A percentile compares a stretch with the other conserved stretches of the same genome.
phyloP scores from a whole-genome alignment of 2,888 invertebrate genomes.

The Calameuta filiformis region DNA sequence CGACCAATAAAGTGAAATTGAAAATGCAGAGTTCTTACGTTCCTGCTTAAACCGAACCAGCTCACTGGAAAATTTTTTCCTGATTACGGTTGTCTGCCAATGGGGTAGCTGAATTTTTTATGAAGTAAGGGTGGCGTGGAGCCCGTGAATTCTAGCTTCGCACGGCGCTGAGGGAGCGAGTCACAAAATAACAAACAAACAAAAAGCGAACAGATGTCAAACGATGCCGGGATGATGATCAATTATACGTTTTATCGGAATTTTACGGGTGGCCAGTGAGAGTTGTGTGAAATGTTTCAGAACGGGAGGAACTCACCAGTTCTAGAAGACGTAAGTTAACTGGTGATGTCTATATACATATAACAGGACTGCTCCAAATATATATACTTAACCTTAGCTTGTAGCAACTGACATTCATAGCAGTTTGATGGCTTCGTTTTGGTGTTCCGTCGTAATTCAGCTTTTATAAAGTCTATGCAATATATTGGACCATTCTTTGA shows the following conservation, averaged over 20 bases:
- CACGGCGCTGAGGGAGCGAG: neutral
- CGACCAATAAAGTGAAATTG: neutral
- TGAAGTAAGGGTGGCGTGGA: neutral
- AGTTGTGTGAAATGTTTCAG: conserved; percentile 36
- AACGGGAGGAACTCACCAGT: conserved; percentile 29
- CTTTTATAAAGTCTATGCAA: neutral
- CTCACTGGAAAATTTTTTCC: neutral
- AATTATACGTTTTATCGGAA: conserved; percentile 16
- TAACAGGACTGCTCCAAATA: neutral
- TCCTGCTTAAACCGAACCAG: neutral
- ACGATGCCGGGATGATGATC: conserved; percentile 37
- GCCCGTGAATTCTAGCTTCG: neutral
- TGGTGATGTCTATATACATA: neutral
- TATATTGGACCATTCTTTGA: neutral
- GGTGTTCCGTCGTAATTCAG: neutral
- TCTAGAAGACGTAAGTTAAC: conserved; percentile 39
- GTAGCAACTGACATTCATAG: neutral
- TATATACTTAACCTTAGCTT: neutral
- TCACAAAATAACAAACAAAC: conserved; percentile 41
- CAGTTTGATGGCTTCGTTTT: neutral
- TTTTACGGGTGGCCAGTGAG: conserved; percentile 12
- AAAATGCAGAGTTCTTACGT: neutral
- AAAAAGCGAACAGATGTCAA: conserved; percentile 45
- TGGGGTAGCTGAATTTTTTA: neutral
- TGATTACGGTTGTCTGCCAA: neutral